Evolutionary conservation across 2,797 vertebrate genomes (phyloP).

Genomic region (Sphenopsis melanotis): DNA sequence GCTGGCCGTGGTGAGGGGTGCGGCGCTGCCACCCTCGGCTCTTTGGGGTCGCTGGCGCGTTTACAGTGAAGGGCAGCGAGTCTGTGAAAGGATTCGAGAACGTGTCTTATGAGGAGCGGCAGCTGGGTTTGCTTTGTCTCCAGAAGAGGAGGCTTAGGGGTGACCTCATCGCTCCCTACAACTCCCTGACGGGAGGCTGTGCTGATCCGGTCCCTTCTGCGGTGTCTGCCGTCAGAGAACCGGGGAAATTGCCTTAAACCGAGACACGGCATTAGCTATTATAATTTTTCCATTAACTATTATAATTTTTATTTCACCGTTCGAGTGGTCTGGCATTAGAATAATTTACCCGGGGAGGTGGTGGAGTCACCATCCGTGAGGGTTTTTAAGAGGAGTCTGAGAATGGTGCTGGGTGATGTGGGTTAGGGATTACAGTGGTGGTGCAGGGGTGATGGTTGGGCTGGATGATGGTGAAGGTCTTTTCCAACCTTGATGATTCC

Average conservation of each 20-base stretch:
- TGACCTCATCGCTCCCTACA: neutral
- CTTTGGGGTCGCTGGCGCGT: neutral
- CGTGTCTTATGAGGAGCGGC: fast-evolving
- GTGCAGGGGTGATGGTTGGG: neutral
- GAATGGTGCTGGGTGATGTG: neutral
- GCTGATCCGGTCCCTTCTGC: neutral
- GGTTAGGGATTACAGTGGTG: neutral
- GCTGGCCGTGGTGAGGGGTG: neutral
- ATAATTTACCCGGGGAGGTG: neutral
- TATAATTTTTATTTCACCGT: neutral
- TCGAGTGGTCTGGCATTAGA: neutral
- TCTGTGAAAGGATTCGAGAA: neutral
- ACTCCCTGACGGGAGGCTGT: neutral
- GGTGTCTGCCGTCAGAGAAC: neutral
- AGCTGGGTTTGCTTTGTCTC: neutral
- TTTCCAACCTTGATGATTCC: neutral
- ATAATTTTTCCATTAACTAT: fast-evolving
- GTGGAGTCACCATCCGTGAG: neutral
- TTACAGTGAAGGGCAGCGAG: neutral
- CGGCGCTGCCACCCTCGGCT: neutral
- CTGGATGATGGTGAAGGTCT: neutral
- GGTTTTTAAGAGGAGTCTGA: neutral
- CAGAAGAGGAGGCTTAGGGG: neutral
- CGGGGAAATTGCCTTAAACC: fast-evolving
- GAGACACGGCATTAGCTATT: neutral